These are phyloP conservation scores for Hydrotaea cyrtoneurina DNA, from an alignment of 2,888 invertebrate species.

Conservation along the genomic window DNA sequence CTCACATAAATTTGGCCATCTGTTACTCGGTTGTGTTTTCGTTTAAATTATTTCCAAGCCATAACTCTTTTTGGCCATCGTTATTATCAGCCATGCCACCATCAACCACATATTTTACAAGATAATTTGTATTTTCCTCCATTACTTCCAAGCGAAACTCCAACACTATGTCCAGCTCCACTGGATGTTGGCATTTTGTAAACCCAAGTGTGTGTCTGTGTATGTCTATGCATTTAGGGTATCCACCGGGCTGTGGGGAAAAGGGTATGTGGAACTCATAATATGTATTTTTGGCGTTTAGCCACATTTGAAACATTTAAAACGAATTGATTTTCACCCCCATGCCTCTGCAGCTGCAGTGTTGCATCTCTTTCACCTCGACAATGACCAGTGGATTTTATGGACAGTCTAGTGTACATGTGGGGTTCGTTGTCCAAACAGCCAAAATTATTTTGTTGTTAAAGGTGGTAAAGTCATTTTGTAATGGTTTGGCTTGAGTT, in stretches of 20 bases:
- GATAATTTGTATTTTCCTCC: conserved; percentile 56
- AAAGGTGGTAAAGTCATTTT: conserved; percentile 51
- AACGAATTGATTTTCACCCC: conserved; percentile 52
- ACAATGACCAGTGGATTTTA: neutral
- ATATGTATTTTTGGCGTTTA: conserved; percentile 58
- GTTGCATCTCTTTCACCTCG: too few species aligned
- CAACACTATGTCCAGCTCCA: conserved; percentile 9
- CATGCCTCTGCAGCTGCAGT: neutral
- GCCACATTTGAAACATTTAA: conserved; percentile 59
- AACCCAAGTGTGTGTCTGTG: neutral
- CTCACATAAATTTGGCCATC: conserved; percentile 24
- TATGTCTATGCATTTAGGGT: neutral
- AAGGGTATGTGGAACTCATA: neutral
- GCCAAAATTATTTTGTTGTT: conserved; percentile 39
- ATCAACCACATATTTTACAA: conserved; percentile 35
- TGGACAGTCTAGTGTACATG: neutral
- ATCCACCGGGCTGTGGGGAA: neutral
- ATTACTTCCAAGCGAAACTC: conserved; percentile 6
- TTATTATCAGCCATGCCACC: conserved; percentile 40
- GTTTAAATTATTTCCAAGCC: conserved; percentile 42
- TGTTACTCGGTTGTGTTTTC: conserved; percentile 20
- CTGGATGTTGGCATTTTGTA: too few species aligned
- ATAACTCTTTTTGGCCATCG: conserved; percentile 39
- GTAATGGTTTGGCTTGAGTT: conserved; percentile 42
- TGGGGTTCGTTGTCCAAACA: conserved; percentile 8